Conservation (phyloP, 2,888 invertebrate species). For the Polietes domitor region DNA sequence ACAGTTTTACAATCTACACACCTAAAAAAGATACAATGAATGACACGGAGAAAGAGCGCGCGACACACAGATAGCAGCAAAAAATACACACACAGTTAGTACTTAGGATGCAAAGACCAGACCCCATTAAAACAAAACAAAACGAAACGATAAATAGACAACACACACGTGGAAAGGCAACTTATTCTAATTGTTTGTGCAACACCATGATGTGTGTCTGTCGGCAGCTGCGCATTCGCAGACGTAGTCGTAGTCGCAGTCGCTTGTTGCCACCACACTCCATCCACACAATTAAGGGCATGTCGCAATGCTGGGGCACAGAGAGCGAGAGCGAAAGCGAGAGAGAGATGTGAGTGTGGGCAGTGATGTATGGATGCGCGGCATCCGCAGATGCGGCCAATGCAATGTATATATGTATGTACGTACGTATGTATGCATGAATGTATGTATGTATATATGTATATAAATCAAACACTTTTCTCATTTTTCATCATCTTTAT, state of each 20-base stretch:
- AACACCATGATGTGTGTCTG: neutral
- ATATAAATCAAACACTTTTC: constrained; percentile 17
- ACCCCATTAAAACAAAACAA: neutral
- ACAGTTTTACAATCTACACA: constrained; percentile 33
- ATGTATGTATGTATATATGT: constrained; percentile 6
- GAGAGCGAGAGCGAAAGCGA: too few species aligned
- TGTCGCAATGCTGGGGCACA: neutral
- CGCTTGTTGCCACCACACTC: neutral
- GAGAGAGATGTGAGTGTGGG: too few species aligned
- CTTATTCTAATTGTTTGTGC: neutral
- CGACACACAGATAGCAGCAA: constrained; percentile 10
- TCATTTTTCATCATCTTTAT: constrained; percentile 29
- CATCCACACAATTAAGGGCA: too few species aligned
- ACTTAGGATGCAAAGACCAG: constrained; percentile 9
- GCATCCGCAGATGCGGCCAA: too few species aligned
- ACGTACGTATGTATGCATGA: constrained; percentile 18
- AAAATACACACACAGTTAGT: constrained; percentile 24
- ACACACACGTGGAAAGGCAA: neutral
- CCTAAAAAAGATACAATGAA: constrained; percentile 24
- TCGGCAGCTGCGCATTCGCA: too few species aligned
- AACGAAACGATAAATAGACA: neutral
- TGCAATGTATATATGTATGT: neutral
- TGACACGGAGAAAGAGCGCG: constrained; percentile 7
- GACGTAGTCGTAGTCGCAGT: too few species aligned
- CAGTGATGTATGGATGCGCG: too few species aligned